phyloP scores from a whole-genome alignment of 2,888 invertebrate species.

The Hemaris fuciformis region DNA sequence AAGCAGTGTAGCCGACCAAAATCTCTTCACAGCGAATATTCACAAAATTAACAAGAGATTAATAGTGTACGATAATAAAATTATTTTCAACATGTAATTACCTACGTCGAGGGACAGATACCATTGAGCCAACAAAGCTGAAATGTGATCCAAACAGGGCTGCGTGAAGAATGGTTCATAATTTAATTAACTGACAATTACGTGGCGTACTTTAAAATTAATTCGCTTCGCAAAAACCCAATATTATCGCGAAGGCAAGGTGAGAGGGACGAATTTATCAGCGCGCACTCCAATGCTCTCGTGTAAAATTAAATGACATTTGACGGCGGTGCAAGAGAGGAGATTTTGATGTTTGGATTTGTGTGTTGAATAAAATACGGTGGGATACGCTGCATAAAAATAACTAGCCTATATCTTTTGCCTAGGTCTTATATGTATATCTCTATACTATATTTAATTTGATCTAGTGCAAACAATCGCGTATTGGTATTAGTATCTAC shows the following conservation, averaged over 20 bases:
- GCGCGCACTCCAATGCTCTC: conserved; percentile 68
- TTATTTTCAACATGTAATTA: neutral
- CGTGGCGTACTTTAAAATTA: conserved; percentile 66
- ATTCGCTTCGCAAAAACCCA: conserved; percentile 50
- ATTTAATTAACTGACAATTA: conserved; percentile 65
- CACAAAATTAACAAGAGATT: neutral
- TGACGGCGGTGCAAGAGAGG: conserved; percentile 41
- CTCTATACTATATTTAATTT: too few species aligned
- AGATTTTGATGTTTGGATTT: neutral
- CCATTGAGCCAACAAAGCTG: neutral
- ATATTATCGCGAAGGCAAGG: conserved; percentile 55
- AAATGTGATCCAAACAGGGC: conserved; percentile 15
- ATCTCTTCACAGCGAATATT: neutral
- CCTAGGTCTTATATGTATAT: too few species aligned
- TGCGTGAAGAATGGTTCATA: conserved; percentile 25
- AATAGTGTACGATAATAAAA: neutral
- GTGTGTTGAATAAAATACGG: too few species aligned
- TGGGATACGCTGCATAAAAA: too few species aligned
- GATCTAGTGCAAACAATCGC: too few species aligned
- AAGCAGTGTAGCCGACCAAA: too few species aligned
- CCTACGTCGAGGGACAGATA: neutral
- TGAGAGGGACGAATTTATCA: conserved; percentile 66
- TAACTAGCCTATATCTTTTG: too few species aligned
- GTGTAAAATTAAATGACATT: conserved; percentile 74
- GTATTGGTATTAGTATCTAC: too few species aligned